Percentiles rank a stretch among this genome's conserved stretches.
Conservation (phyloP, 2,888 invertebrate genomes). For the Lepidocyrtinus sp. region DNA sequence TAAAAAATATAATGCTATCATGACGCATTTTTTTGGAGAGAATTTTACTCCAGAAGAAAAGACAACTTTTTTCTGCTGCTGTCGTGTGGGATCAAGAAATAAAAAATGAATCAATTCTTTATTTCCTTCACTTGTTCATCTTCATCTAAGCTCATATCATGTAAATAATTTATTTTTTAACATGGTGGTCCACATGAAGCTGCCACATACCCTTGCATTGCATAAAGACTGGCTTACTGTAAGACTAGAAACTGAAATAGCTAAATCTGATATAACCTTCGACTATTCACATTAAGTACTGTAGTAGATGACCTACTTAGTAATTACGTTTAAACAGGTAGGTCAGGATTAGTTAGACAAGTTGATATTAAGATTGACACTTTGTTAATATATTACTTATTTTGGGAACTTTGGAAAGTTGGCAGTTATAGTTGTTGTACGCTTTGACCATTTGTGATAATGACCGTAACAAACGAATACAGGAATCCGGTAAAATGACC, state of each 20-base stretch:
- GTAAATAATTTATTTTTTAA: neutral
- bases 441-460: neutral
- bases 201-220: conserved; percentile 11
- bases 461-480: too few relatives aligned
- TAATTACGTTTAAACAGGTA: neutral
- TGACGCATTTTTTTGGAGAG: neutral
- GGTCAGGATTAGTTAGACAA: neutral
- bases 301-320: neutral
- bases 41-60: too few relatives aligned
- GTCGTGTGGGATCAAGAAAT: conserved; percentile 59
- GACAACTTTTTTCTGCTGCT: conserved; percentile 13
- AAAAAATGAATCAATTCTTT: conserved; percentile 53
- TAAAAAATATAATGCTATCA: conserved; percentile 15
- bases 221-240: neutral
- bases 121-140: conserved; percentile 40
- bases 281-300: conserved; percentile 47
- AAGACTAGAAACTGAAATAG: neutral
- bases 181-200: too few relatives aligned
- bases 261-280: conserved; percentile 48
- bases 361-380: neutral
- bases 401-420: neutral
- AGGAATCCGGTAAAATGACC: conserved; percentile 26
- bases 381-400: neutral
- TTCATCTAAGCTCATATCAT: neutral
- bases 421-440: neutral